phyloP scores from a whole-genome alignment of 2,888 invertebrate genomes.

The Habrosyne pyritoides region DNA sequence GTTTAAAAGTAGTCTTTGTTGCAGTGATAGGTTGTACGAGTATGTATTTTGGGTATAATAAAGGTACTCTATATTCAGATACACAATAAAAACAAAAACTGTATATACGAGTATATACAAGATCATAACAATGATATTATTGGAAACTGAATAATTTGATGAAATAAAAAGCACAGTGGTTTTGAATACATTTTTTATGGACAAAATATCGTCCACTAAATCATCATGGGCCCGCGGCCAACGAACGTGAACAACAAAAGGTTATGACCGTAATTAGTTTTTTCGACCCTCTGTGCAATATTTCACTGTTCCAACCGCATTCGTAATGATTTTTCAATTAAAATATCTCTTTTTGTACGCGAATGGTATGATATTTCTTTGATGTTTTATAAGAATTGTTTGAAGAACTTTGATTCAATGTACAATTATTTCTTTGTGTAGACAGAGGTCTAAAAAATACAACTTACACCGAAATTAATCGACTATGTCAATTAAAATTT shows the following conservation, averaged over 20 bases:
- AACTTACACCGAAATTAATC: no score
- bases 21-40: no score
- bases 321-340: conserved; percentile 72
- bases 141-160: not conserved
- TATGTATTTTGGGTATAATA: no score
- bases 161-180: conserved; percentile 5
- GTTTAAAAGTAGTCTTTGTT: no score
- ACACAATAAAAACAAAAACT: no score
- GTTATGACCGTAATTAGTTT: conserved; percentile 67
- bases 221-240: conserved; percentile 41
- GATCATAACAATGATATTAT: not conserved
- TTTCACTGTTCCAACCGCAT: conserved; percentile 63
- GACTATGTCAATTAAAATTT: no score
- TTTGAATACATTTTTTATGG: conserved; percentile 26
- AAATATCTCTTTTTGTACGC: conserved; percentile 40
- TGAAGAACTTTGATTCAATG: no score
- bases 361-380: not conserved
- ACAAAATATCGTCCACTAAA: conserved; percentile 56
- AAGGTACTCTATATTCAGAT: no score
- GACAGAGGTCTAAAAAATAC: no score
- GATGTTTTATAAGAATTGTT: no score
- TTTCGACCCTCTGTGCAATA: conserved; percentile 61
- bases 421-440: no score
- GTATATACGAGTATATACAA: no score
- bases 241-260: conserved; percentile 50